Evolutionary conservation across 2,888 invertebrate species (phyloP).

Genomic region (Patella pellucida): DNA sequence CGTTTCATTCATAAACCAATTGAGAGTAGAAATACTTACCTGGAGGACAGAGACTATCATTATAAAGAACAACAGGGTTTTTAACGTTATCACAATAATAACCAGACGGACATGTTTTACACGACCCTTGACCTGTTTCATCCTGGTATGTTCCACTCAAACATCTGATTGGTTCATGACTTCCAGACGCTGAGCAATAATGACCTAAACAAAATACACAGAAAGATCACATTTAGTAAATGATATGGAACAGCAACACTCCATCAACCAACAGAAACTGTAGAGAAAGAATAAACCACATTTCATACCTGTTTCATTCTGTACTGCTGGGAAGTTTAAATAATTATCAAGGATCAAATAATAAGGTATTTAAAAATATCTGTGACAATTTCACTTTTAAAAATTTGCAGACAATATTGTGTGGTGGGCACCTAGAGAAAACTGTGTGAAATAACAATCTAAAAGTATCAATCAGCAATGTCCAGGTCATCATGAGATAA

Average conservation of each 20-base stretch:
- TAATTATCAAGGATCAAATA: too few species aligned
- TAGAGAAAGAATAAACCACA: too few species aligned
- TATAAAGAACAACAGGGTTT: conserved; percentile 63
- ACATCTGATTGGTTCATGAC: conserved; percentile 59
- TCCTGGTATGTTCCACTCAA: conserved; percentile 65
- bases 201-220: conserved; percentile 52
- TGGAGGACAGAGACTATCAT: conserved; percentile 58
- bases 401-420: neutral
- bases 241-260: too few species aligned
- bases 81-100: conserved; percentile 60
- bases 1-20: too few species aligned
- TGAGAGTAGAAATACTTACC: conserved; percentile 39
- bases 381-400: neutral
- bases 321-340: too few species aligned
- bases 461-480: neutral
- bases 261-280: too few species aligned
- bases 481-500: neutral
- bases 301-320: too few species aligned
- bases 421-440: neutral
- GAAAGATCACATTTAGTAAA: neutral
- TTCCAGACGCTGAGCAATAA: conserved; percentile 57
- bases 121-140: conserved; percentile 56
- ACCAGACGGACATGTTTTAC: conserved; percentile 58
- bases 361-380: too few species aligned
- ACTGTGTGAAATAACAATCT: neutral